Percentiles rank a stretch among this genome's conserved stretches.
These are phyloP conservation scores for Pleuronectes platessa DNA, from an alignment of 2,113 vertebrate species.

Conservation along the genomic window DNA sequence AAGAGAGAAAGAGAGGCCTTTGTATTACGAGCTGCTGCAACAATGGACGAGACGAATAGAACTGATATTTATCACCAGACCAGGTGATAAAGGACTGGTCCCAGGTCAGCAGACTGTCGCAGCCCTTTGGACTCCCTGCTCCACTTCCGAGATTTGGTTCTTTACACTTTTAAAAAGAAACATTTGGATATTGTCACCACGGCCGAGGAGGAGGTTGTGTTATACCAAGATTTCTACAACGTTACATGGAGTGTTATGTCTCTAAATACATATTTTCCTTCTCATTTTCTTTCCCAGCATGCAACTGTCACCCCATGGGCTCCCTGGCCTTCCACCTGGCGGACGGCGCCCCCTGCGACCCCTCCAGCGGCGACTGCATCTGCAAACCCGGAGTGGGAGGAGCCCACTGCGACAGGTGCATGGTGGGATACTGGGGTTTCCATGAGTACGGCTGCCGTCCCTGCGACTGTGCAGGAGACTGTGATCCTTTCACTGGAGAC, in stretches of 20 bases:
- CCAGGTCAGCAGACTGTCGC: not conserved
- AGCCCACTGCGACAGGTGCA: slow-evolving; percentile 90
- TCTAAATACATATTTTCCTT: not conserved
- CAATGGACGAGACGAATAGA: slow-evolving; percentile 44
- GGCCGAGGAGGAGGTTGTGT: not conserved
- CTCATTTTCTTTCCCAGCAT: slow-evolving; percentile 78
- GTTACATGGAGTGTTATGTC: too few relatives aligned
- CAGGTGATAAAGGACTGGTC: slow-evolving; percentile 25
- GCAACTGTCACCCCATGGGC: slow-evolving; percentile 90
- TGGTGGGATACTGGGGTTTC: slow-evolving; percentile 97
- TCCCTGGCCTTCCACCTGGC: slow-evolving; percentile 84
- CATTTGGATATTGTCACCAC: not conserved
- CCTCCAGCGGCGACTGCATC: slow-evolving; percentile 90
- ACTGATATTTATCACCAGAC: not conserved
- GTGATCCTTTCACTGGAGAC: slow-evolving; percentile 91
- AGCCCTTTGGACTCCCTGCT: slow-evolving; percentile 39
- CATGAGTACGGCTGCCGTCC: slow-evolving; percentile 91
- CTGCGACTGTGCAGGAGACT: slow-evolving; percentile 92
- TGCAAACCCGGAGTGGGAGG: slow-evolving; percentile 94
- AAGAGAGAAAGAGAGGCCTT: slow-evolving; percentile 62
- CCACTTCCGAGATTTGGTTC: not conserved
- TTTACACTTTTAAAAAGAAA: not conserved
- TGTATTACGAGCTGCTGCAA: slow-evolving; percentile 51
- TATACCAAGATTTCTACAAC: too few relatives aligned
- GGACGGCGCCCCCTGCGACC: slow-evolving; percentile 84